These are phyloP conservation scores for Scalopus aquaticus DNA, from an alignment of 2,113 vertebrate species.

Conservation along the genomic window DNA sequence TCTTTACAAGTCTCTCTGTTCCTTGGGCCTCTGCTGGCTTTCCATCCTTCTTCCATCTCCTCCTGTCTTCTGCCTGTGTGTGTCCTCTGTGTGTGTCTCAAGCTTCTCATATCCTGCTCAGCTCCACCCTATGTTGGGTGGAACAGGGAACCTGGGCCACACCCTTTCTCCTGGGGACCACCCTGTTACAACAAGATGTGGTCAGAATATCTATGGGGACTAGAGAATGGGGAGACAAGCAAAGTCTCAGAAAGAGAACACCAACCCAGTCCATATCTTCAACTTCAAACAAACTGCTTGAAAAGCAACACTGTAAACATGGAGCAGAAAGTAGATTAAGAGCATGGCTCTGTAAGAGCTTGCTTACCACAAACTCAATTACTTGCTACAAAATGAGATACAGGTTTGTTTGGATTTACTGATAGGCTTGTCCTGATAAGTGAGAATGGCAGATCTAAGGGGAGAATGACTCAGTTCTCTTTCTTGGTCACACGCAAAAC, in stretches of 20 bases:
- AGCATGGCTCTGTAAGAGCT: not conserved
- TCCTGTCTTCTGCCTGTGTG: no score
- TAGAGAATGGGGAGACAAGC: no score
- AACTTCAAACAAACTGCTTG: slow-evolving; percentile 64
- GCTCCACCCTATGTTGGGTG: no score
- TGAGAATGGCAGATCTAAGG: not conserved
- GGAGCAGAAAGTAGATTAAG: slow-evolving; percentile 39
- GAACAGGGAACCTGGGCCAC: no score
- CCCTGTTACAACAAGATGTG: no score
- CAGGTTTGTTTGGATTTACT: slow-evolving; percentile 13
- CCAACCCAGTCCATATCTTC: not conserved
- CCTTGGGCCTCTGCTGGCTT: no score
- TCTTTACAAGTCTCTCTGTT: no score
- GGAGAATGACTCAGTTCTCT: not conserved
- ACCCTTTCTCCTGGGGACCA: no score
- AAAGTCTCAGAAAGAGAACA: not conserved
- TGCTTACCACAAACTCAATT: slow-evolving; percentile 56
- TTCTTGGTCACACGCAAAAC: not conserved
- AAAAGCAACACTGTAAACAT: slow-evolving; percentile 53
- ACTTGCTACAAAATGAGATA: not conserved
- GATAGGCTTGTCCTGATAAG: slow-evolving; percentile 15
- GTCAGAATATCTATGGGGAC: not conserved
- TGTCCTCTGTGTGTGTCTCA: no score
- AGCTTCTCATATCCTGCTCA: no score
- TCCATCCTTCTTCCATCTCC: no score